Percentiles rank a stretch among this genome's conserved stretches.
phyloP scores from a whole-genome alignment of 2,113 vertebrate genomes.

The Caranx ignobilis region DNA sequence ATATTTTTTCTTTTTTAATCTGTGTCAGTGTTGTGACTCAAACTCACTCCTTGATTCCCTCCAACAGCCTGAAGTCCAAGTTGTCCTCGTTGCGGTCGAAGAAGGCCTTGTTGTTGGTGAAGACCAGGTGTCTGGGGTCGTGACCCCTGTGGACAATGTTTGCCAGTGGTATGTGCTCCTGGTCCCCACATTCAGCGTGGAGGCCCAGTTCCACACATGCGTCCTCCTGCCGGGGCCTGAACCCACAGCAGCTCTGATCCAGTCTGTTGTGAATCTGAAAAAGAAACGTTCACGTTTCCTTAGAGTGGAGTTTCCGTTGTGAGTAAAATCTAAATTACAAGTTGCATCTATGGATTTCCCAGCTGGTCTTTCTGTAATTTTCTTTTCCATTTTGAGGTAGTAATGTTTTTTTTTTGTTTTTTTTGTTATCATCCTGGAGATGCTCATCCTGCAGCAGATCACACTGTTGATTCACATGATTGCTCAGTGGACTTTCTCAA shows the following conservation, averaged over 20 bases:
- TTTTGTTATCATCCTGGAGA: neutral
- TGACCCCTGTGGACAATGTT: slow-evolving; percentile 88
- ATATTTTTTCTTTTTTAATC: neutral
- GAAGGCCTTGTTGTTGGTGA: slow-evolving; percentile 92
- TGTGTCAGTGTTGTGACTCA: neutral
- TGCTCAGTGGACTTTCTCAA: neutral
- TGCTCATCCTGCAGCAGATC: neutral
- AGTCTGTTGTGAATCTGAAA: slow-evolving; percentile 92
- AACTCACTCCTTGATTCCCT: slow-evolving; percentile 96
- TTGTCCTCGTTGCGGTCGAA: slow-evolving; percentile 97
- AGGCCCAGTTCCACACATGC: slow-evolving; percentile 83
- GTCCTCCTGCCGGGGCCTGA: slow-evolving; percentile 91
- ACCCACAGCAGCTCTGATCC: slow-evolving; percentile 96
- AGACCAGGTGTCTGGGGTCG: slow-evolving; percentile 88
- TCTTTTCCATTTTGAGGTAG: neutral
- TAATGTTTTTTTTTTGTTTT: neutral
- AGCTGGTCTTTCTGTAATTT: neutral
- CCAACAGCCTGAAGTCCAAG: slow-evolving; percentile 92
- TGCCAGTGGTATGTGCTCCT: slow-evolving; percentile 82
- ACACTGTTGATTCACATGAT: slow-evolving; percentile 1
- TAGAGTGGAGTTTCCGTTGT: neutral
- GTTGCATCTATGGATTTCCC: neutral
- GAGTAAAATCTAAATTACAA: neutral
- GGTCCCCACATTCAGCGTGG: slow-evolving; percentile 83
- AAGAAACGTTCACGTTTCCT: slow-evolving; percentile 6